Base-by-base conservation (phyloP, 2,888 invertebrate genomes). In the Apamea crenata region DNA sequence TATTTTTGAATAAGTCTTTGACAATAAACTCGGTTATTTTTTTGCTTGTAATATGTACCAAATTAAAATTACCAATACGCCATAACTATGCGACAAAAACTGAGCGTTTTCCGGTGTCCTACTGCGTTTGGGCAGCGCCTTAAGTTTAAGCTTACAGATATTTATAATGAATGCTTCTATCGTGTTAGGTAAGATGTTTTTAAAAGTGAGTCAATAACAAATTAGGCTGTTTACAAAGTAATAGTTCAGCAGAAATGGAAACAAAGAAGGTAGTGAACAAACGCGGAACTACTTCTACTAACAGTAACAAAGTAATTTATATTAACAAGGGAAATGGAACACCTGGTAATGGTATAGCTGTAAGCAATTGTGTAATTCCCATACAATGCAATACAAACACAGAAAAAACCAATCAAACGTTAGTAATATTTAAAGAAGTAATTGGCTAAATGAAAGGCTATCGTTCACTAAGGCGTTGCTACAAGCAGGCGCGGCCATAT, bases 391-490 rank as follows among this genome's bases (percentile, higher is more conserved):
- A 66, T 40, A 72, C 67, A 82, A 71, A 68, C 67, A 74, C 47
- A 73, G 66, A 68, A 76, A 77, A 78, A 77, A 61, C 0, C 68
- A 77, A 83, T 75, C 47, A 81, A 74, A 71, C 71, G n/a, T 36
- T 73, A 78, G 80, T 79, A 80, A 83, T 83, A 78, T 83, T 83
- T 69, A 78, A 78, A 67, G 53, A 72, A 53, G 18, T 86, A 84
- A 82, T 80, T 78, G 77, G n/a, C 47, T 66, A 44, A 86, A 88
- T 88, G 61, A 86, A 86, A 73, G 81, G 75, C 75, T 88, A 74
- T 80, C 72, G 78, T 74, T 72, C 53, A 72, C n/a, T 63, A 71
- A 77, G 80, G 87, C 75, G 87, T 76, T 67, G 56, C 63, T 74
- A 66, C 65, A 67, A 72, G 40, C 68, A 65, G 71, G 25, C 72